Percentiles rank a stretch among this genome's conserved stretches.
Conservation (phyloP, 2,888 invertebrate genomes). For the Herminia tarsipennalis region DNA sequence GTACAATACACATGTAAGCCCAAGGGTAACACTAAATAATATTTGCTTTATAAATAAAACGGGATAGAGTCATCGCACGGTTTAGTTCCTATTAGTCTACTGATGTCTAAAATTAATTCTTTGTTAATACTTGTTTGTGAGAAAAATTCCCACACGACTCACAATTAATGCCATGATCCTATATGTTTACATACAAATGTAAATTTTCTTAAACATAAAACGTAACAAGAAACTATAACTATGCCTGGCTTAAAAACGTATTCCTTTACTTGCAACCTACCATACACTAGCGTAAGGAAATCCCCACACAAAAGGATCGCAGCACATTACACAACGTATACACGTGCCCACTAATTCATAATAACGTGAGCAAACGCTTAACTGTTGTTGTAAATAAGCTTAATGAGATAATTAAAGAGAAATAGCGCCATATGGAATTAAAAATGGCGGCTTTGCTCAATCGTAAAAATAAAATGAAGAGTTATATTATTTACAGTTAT, state of each 20-base stretch:
- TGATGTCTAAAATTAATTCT: no score
- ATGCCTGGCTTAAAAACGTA: neutral
- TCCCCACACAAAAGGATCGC: neutral
- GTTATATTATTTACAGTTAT: neutral
- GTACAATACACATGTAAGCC: no score
- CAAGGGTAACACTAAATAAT: no score
- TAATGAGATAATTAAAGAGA: slow-evolving; percentile 40
- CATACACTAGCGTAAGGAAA: neutral
- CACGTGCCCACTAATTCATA: slow-evolving; percentile 34
- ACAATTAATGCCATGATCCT: no score
- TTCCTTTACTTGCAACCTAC: no score
- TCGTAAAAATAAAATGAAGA: slow-evolving; percentile 14
- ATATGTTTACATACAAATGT: no score
- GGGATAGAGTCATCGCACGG: no score
- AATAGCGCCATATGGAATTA: slow-evolving; percentile 31
- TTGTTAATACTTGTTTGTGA: no score
- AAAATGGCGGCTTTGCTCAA: slow-evolving; percentile 21
- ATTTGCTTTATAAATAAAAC: no score
- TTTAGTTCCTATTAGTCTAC: no score
- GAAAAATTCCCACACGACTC: no score
- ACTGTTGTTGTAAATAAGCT: slow-evolving; percentile 32
- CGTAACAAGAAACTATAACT: neutral
- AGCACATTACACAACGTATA: neutral
- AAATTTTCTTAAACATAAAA: neutral
- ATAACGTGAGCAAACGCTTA: slow-evolving; percentile 29